Base-by-base conservation (phyloP, 2,888 invertebrate genomes). In the Trissolcus japonicus region DNA sequence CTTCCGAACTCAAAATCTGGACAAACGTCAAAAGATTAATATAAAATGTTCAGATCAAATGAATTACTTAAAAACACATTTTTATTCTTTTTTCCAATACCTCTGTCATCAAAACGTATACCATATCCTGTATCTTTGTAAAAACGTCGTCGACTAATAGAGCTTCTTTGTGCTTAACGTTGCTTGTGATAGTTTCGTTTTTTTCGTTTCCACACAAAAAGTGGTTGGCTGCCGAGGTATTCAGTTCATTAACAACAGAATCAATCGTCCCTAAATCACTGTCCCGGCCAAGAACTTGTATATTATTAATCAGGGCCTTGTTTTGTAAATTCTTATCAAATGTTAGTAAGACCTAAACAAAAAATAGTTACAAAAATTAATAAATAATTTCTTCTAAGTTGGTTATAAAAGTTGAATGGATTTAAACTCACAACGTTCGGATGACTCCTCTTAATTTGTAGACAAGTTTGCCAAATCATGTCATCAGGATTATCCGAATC, bases 381-480 rank as follows among this genome's bases (percentile, higher is more conserved):
- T 46, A 46, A 46, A 46, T 16, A 43, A 51, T 11, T 21, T 16
- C 0, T 48, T 17, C 11, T 48, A 50, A 21, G 25, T 43, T n/a
- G 4, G 3, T 25, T 25, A 25, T 25, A 3, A 4, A 25, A 21
- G 13, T n/a, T 51, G n/a, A 51, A 41, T 68, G 14, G 41, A 61
- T 56, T 43, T 9, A 50, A 14, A 79, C 81, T 79, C 80, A 87
- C 88, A 25, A 88, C 87, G 69, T 81, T 79, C 51, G 84, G 85
- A 76, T 81, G 79, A 19, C 83, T 81, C 14, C 84, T 78, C 11
- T 82, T 84, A 67, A 89, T 88, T 79, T 90, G 89, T 50, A 90
- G 78, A 79, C 90, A 90, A 41, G 89, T 89, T 78, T 90, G 90
- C 19, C 91, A 80, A 62, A 91, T 89, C 59, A 88, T 86, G 77